A percentile compares a stretch with the other conserved stretches of the same genome.
Conservation (phyloP, 1,140 invertebrate genomes). For the Dendrolimus kikuchii region DNA sequence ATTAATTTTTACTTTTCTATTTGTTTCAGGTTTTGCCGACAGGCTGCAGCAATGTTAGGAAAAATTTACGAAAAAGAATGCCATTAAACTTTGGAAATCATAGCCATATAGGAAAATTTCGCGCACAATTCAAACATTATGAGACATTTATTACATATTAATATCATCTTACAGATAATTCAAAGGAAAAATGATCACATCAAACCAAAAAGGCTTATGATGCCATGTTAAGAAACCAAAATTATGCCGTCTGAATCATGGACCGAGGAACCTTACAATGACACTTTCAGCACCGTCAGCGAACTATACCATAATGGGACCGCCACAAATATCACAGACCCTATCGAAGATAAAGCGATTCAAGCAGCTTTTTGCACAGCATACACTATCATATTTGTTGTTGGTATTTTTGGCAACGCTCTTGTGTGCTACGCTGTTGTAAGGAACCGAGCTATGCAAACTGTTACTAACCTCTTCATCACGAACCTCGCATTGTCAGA, state of each 20-base stretch:
- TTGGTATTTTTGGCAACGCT: constrained; percentile 94
- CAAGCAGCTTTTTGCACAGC: constrained; percentile 87
- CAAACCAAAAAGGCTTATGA: constrained; percentile 43
- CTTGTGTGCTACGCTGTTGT: constrained; percentile 95
- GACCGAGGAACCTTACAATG: constrained; percentile 34
- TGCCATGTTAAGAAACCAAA: constrained; percentile 39
- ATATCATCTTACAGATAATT: constrained; percentile 2
- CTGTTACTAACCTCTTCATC: constrained; percentile 98
- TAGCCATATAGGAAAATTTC: no score
- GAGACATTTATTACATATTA: constrained; percentile 8
- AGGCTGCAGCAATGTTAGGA: no score
- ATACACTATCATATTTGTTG: constrained; percentile 89
- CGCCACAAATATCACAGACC: constrained; percentile 45
- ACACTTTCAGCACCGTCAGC: constrained; percentile 20
- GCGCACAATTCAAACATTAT: constrained; percentile 14
- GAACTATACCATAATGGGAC: constrained; percentile 26
- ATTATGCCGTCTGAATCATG: constrained; percentile 53
- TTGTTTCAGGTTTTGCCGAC: no score
- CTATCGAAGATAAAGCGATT: constrained; percentile 78
- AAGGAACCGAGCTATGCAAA: constrained; percentile 95
- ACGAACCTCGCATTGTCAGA: constrained; percentile 96
- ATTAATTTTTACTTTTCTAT: no score
- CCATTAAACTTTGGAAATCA: no score
- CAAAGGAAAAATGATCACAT: constrained; percentile 31
- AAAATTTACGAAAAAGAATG: no score